Percentiles rank a stretch among this genome's conserved stretches.
phyloP scores from a whole-genome alignment of 2,888 invertebrate species.

The Eumacrocentrus americanus region DNA sequence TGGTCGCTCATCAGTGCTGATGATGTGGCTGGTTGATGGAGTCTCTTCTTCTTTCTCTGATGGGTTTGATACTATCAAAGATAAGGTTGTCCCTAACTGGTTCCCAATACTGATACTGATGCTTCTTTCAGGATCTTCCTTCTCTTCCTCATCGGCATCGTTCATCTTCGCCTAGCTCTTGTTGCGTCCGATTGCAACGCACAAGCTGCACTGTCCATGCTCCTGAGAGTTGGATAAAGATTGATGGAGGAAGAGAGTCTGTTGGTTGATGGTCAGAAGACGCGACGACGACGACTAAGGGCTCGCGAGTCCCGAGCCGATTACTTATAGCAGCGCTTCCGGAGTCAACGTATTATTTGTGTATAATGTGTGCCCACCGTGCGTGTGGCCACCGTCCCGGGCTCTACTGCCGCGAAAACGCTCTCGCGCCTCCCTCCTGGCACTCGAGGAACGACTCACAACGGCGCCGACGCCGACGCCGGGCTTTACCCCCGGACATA shows the following conservation, averaged over 20 bases:
- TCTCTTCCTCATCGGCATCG: background rate
- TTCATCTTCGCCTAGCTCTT: background rate
- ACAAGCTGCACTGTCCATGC: background rate
- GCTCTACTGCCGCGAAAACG: constrained; percentile 37
- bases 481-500: constrained; percentile 45
- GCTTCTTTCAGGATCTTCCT: too few species aligned
- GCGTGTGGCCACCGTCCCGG: constrained; percentile 30
- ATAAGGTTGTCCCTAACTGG: too few species aligned
- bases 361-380: background rate
- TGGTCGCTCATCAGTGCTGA: constrained; percentile 5
- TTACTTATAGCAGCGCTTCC: constrained; percentile 23
- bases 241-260: constrained; percentile 7
- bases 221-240: background rate
- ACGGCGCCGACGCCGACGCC: constrained; percentile 40
- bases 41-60: too few species aligned
- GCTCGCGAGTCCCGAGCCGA: constrained; percentile 21
- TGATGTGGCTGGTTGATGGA: background rate
- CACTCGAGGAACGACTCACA: constrained; percentile 18
- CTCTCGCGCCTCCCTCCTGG: constrained; percentile 27
- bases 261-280: constrained; percentile 35
- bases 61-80: too few species aligned
- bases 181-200: background rate
- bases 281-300: constrained; percentile 24
- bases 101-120: too few species aligned
- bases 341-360: background rate